Evolutionary conservation across 2,888 invertebrate genomes (phyloP), one percentile per base, ranked within the genome.

Genomic region (Petrophora chlorosata): DNA sequence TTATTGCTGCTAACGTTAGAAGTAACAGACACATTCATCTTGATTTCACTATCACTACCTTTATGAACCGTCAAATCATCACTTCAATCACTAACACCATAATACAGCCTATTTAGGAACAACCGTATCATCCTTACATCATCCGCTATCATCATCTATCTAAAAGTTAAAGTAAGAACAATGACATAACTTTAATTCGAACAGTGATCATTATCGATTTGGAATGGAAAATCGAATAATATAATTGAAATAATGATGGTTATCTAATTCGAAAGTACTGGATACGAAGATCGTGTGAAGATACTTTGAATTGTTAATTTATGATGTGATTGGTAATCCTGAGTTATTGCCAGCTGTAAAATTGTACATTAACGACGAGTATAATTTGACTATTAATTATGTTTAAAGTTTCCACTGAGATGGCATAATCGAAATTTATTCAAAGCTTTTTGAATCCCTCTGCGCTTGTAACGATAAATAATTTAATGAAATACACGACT

Each of bases 11-110:
- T 68, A 46, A 71, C 56, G 14, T 70, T 70, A 7, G 81, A 61
- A 26, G 79, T 63, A 34, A 79, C 63, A 38, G 80, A 76, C 43
- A 83, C 58, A 71, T 80, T 85, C 85, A 87, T 86, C 67, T 75
- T 80, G 45, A 55, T 52, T 51, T 61, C 49, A 53, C 43, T 56
- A 59, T 63, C 59, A 59, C 59, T 61, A 35, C 60, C 50, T 61
- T 28, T 57, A 43, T 58, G 58, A 53, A 40, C 52, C 49, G 43
- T 67, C 47, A 64, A 61, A 60, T 55, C 63, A 67, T 67, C 61
- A 71, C 67, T 66, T 59, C 59, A 22, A 61, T n/a, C n/a, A n/a
- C n/a, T n/a, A n/a, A n/a, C n/a, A n/a, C n/a, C 56, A 61, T 56
- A 52, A 58, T 17, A 19, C 22, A 55, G 62, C 52, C n/a, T n/a